Evolutionary conservation across 2,113 vertebrate genomes (phyloP).

Genomic region (Thalassoma bifasciatum): DNA sequence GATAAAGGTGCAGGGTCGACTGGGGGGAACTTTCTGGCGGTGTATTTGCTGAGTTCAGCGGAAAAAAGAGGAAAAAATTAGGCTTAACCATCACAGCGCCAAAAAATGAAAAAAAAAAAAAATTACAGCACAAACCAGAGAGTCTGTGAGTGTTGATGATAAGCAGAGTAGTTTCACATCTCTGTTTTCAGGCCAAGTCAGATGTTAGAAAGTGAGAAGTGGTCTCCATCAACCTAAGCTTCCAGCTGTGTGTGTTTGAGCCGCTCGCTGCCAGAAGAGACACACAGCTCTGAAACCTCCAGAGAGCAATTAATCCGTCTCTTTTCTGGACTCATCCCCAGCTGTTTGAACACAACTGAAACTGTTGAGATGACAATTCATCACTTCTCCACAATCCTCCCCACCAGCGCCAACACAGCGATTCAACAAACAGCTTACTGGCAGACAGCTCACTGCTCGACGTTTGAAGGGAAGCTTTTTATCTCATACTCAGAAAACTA

Average conservation of each 20-base stretch:
- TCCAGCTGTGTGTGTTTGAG: conserved; percentile 16
- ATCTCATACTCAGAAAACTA: background rate
- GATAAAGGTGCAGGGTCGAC: background rate
- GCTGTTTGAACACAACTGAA: conserved; percentile 33
- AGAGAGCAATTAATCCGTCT: conserved; percentile 30
- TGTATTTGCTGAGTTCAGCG: background rate
- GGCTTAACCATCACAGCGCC: background rate
- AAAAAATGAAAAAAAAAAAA: too few relatives aligned
- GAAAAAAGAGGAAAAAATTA: background rate
- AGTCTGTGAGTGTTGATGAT: conserved; percentile 13
- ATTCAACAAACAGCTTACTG: conserved; percentile 7
- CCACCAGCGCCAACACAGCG: background rate
- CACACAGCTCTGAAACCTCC: background rate
- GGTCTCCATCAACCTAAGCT: conserved; percentile 3
- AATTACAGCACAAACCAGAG: background rate
- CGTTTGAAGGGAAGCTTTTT: background rate
- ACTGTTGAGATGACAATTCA: conserved; percentile 25
- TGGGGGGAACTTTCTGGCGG: background rate
- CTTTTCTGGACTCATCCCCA: background rate
- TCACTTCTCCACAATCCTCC: conserved; percentile 6
- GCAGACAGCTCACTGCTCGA: conserved; percentile 1
- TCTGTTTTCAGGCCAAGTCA: conserved; percentile 25
- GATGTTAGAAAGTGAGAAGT: conserved; percentile 46
- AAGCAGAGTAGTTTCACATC: conserved; percentile 46
- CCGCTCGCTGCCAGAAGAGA: background rate